phyloP scores from a whole-genome alignment of 37 sponge, comb jelly and placozoan species.

The Halichondria panicea region DNA sequence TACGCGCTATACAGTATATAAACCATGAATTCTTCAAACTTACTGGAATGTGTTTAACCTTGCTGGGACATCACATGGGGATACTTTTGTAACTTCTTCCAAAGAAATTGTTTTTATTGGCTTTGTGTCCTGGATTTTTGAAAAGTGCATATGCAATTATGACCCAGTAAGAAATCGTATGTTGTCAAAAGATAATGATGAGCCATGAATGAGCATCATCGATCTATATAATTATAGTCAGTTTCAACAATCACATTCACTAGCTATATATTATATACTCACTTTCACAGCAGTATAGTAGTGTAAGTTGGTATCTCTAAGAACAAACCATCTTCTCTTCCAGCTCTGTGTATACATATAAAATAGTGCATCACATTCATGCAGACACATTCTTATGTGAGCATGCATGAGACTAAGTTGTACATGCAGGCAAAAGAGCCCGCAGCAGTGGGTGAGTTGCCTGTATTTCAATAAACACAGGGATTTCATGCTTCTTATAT shows the following conservation, averaged over 20 bases:
- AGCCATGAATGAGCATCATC: no score
- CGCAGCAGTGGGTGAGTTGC: no score
- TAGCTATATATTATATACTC: neutral
- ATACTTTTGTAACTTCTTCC: neutral
- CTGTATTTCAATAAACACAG: no score
- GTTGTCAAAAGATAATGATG: no score
- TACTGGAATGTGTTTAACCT: neutral
- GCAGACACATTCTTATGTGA: neutral
- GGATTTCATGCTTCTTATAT: no score
- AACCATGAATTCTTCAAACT: neutral
- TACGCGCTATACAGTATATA: neutral
- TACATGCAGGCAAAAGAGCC: no score
- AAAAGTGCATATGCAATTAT: no score
- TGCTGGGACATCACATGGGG: conserved; percentile 4
- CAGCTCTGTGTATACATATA: conserved; percentile 4
- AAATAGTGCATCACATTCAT: neutral
- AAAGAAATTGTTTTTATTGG: conserved; percentile 15
- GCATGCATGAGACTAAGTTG: no score
- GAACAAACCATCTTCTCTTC: conserved; percentile 60
- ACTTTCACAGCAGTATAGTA: conserved; percentile 32
- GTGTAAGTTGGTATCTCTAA: conserved; percentile 17
- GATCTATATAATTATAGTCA: neutral
- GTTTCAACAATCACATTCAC: neutral
- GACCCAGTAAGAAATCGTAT: no score
- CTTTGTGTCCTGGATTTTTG: conserved; percentile 1